A percentile compares a stretch with the other conserved stretches of the same genome.
These are phyloP conservation scores for Muscicapa adusta DNA, from an alignment of 2,113 vertebrate species.

Conservation along the genomic window DNA sequence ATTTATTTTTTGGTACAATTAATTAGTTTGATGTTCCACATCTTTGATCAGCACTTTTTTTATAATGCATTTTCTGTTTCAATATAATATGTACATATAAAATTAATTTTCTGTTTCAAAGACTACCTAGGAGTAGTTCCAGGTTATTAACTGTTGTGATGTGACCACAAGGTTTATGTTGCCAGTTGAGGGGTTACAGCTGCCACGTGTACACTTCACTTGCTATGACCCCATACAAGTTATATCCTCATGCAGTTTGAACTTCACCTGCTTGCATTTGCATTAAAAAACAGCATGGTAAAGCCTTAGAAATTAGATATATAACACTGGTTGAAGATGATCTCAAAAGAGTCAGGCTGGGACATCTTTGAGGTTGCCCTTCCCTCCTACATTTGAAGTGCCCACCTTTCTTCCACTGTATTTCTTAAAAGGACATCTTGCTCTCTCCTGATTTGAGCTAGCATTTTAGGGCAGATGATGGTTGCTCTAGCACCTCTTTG, in stretches of 20 bases:
- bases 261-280: neutral
- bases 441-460: neutral
- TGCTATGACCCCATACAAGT: neutral
- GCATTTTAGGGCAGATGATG: neutral
- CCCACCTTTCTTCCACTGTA: neutral
- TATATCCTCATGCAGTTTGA: neutral
- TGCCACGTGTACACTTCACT: fast-evolving
- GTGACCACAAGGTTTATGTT: neutral
- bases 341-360: neutral
- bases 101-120: neutral
- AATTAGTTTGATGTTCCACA: neutral
- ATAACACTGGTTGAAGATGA: neutral
- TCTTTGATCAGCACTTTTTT: neutral
- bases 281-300: neutral
- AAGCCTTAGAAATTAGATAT: neutral
- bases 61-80: neutral
- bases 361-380: neutral
- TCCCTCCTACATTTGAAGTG: fast-evolving
- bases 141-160: neutral
- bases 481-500: fast-evolving
- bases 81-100: too few relatives aligned
- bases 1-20: neutral
- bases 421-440: neutral
- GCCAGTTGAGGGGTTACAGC: neutral
- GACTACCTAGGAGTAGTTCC: neutral